Evolutionary conservation across 2,113 vertebrate genomes (phyloP).

Genomic region (Symphodus melops): DNA sequence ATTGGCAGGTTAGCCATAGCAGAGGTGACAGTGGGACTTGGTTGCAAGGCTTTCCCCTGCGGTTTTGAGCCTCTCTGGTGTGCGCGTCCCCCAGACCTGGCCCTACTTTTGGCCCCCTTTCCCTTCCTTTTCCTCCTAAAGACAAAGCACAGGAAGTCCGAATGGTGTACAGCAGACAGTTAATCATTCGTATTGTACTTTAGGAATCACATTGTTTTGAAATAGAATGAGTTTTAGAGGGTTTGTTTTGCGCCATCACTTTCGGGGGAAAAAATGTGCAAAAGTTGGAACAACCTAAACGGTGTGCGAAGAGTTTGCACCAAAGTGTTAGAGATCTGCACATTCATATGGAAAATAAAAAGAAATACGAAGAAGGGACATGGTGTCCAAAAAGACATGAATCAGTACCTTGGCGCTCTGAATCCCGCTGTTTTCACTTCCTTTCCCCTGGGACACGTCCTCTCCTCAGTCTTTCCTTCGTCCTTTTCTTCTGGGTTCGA

Average conservation of each 20-base stretch:
- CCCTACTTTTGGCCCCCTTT: constrained; percentile 80
- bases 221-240: background rate
- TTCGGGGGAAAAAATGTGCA: background rate
- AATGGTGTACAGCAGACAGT: constrained; percentile 18
- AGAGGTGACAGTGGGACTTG: constrained; percentile 32
- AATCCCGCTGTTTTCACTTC: constrained; percentile 81
- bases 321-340: constrained; percentile 9
- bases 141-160: constrained; percentile 43
- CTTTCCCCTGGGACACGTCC: constrained; percentile 76
- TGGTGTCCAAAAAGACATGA: background rate
- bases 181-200: background rate
- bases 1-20: constrained; percentile 36
- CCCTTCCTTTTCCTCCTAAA: constrained; percentile 83
- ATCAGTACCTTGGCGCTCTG: constrained; percentile 80
- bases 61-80: constrained; percentile 69
- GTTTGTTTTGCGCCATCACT: background rate
- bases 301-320: background rate
- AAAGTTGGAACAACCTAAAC: background rate
- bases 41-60: constrained; percentile 69
- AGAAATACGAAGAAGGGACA: background rate
- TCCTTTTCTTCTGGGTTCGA: constrained; percentile 39
- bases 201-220: background rate
- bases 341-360: constrained; percentile 22
- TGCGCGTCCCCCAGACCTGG: constrained; percentile 69
- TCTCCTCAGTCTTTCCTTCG: constrained; percentile 67